phyloP scores from a whole-genome alignment of 2,113 vertebrate species.

The Ictalurus furcatus region DNA sequence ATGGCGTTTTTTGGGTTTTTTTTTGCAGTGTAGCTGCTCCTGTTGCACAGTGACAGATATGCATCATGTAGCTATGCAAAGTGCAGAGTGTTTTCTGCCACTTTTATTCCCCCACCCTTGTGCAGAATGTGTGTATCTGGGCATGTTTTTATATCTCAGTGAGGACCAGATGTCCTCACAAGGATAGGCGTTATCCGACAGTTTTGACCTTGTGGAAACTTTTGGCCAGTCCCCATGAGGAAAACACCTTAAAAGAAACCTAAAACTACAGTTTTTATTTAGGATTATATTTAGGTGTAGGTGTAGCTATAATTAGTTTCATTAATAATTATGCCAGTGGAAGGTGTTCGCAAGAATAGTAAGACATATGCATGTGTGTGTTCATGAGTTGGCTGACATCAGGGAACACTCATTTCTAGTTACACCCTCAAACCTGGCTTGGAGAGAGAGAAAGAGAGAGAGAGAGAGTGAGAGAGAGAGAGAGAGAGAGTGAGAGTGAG shows the following conservation, averaged over 20 bases:
- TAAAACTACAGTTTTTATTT: neutral
- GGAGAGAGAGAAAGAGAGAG: neutral
- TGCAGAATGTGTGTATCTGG: constrained; percentile 5
- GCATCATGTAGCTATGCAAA: neutral
- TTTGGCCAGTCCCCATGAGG: neutral
- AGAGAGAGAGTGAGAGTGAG: neutral
- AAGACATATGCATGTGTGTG: neutral
- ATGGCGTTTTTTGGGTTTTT: too few species aligned
- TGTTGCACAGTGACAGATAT: neutral
- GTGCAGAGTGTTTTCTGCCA: neutral
- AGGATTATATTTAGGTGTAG: constrained; percentile 25
- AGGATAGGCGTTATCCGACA: neutral
- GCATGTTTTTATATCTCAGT: constrained; percentile 34
- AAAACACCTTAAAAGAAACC: neutral
- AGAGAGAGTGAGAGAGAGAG: too few species aligned
- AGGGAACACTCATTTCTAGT: constrained; percentile 35
- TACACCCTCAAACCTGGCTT: constrained; percentile 32
- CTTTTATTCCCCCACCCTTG: neutral
- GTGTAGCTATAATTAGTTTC: neutral
- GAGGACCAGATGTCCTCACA: neutral
- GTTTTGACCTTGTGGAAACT: neutral
- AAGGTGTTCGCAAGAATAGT: neutral
- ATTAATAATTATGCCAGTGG: neutral
- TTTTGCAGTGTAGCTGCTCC: neutral
- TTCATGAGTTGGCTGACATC: constrained; percentile 20